phyloP scores from a whole-genome alignment of 2,797 vertebrate genomes.

The Falco peregrinus region DNA sequence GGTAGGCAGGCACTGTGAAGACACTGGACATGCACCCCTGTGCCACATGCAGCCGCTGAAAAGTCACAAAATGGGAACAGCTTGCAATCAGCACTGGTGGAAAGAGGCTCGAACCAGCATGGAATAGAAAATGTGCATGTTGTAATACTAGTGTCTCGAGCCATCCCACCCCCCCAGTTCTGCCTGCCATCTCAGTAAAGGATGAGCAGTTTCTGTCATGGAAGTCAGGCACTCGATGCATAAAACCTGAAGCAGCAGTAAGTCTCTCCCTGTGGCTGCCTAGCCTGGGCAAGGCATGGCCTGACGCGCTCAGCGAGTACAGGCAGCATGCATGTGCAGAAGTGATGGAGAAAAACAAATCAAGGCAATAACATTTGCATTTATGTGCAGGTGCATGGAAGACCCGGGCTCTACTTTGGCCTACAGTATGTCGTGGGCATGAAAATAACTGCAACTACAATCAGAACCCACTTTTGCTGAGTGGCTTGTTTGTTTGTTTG shows the following conservation, averaged over 20 bases:
- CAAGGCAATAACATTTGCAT: background rate
- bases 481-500: background rate
- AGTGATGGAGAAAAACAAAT: background rate
- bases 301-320: background rate
- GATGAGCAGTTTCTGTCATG: background rate
- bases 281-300: background rate
- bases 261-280: background rate
- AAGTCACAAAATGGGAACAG: background rate
- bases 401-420: background rate
- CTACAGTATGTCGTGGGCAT: background rate
- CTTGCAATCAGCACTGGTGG: background rate
- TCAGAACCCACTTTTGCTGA: background rate
- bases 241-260: conserved; percentile 15
- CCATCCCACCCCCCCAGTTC: background rate
- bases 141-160: background rate
- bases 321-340: background rate
- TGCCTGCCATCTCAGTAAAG: background rate
- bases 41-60: background rate
- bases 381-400: background rate
- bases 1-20: background rate
- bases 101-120: background rate
- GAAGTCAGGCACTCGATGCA: conserved; percentile 8
- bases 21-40: background rate
- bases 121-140: background rate
- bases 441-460: background rate